Evolutionary conservation across 2,797 vertebrate genomes (phyloP), one percentile per base, ranked within the genome.

Genomic region (Triplophysa yarkandensis): DNA sequence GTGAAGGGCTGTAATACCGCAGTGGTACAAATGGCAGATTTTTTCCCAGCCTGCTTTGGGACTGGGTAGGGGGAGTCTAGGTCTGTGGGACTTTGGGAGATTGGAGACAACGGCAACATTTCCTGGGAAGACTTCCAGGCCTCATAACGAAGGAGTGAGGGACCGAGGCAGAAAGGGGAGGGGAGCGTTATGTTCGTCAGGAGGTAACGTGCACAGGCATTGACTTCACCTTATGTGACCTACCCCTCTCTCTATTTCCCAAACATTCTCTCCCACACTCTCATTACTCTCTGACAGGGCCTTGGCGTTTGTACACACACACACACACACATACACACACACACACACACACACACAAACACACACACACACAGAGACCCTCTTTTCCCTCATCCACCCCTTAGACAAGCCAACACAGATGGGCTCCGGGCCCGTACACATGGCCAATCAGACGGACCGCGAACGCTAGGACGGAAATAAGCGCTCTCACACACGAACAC

Each of bases 221-320:
- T 80, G 76, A 79, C 62, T 77, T 84, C 78, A 82, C 83, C 78
- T 82, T 71, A 72, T 68, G 54, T 84, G 80, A 82, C 80, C 79
- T 80, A 78, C 74, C 68, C 48, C 73, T 70, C 52, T 61, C 19
- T 72, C 65, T 68, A 57, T 79, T 76, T 81, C 74, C 76, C 68
- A 76, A 73, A 83, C 81, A 83, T 74, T 68, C 75, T 68, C 75
- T 79, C 77, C 67, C 74, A 77, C 74, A 77, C 67, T 66, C 79
- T 80, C 72, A 83, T 83, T 83, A 79, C 81, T 74, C 81, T 81
- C 74, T 83, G 81, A 83, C 81, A 83, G 79, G 74, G 76, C 77
- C 65, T 79, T 83, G 77, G 81, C 79, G 44, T 79, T 68, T 77
- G 54, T 68, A 67, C 54, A 57, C 76, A 67, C 78, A 30, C 72